These are phyloP conservation scores for Andrena minutula DNA, from an alignment of 2,888 invertebrate genomes.

Conservation along the genomic window DNA sequence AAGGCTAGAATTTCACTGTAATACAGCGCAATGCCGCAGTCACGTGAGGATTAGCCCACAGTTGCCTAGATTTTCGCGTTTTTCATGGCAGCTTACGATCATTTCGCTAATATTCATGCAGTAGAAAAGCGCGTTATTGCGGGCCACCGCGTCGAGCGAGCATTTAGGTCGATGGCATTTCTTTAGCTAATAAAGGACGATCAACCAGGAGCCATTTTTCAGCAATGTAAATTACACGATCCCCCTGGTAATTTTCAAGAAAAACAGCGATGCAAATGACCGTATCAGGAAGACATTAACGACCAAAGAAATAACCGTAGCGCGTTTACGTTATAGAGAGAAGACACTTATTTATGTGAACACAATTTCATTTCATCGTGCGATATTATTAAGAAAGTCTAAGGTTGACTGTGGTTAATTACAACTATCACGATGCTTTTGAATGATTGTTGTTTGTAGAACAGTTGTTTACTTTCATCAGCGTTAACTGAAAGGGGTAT, in stretches of 20 bases:
- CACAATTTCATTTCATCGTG: no score
- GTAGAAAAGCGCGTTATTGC: neutral
- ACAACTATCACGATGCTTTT: no score
- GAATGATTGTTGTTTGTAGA: no score
- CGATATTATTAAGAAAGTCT: no score
- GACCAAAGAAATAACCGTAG: neutral
- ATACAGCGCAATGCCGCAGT: constrained; percentile 25
- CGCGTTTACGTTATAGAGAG: neutral
- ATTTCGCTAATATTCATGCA: constrained; percentile 24
- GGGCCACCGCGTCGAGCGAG: constrained; percentile 7
- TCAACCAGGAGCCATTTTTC: constrained; percentile 9
- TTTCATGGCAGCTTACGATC: constrained; percentile 17
- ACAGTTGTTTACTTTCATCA: no score
- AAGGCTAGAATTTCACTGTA: constrained; percentile 4
- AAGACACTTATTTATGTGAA: no score
- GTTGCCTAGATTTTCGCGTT: constrained; percentile 22
- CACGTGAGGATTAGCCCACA: constrained; percentile 22
- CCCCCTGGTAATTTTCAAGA: neutral
- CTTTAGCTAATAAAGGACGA: constrained; percentile 16
- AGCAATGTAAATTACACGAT: constrained; percentile 1
- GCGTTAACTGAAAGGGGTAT: no score
- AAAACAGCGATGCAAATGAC: neutral
- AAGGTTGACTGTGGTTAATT: no score
- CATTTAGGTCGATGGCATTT: constrained; percentile 20
- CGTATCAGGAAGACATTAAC: neutral